Base-by-base conservation (phyloP, 2,797 vertebrate species). In the Peromyscus attwateri region DNA sequence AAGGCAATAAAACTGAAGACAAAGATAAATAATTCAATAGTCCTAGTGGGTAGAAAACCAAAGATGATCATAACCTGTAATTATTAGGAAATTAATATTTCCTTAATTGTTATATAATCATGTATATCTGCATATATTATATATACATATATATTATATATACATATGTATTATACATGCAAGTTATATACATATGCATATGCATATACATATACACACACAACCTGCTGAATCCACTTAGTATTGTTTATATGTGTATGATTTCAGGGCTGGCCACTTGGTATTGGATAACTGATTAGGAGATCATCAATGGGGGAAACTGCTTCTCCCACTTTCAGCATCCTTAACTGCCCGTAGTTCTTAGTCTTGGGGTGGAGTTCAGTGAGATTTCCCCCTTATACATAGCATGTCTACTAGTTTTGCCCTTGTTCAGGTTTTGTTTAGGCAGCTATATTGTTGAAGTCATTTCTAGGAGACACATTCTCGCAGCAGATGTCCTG, bases 1-100 rank as follows among this genome's bases (percentile, higher is more conserved):
- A 87, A 81, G 37, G 10, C 89, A n/a, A 64, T 75, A 64, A 73
- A 94, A 87, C 8, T 49, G 49, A 90, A 80, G 71, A 37, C 34
- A 91, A 64, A 92, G 79, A 90, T 29, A 83, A 79, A 40, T 29
- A 84, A 57, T 85, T 93, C 34, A 95, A 62, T 8, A 92, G 46
- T 40, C 62, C 43, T 66, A 19, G 23, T 68, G 34, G 23, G 23
- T 40, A 49, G 34, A 52, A 94, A 94, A 89, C 4, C 29, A 76
- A 55, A 77, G 19, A 43, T 49, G 21, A 75, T 37, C 6, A 70
- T 13, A 73, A 37, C 71, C 25, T 76, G 25, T 76, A 46, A 46
- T 76, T 76, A 76, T 27, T 46, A 46, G 23, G 73, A 46, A 6
- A 43, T 46, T 76, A 76, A 27, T 14, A 75, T 75, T 75, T 75